Evolutionary conservation across 2,888 invertebrate species (phyloP).

Genomic region (Pegoplata infirma): DNA sequence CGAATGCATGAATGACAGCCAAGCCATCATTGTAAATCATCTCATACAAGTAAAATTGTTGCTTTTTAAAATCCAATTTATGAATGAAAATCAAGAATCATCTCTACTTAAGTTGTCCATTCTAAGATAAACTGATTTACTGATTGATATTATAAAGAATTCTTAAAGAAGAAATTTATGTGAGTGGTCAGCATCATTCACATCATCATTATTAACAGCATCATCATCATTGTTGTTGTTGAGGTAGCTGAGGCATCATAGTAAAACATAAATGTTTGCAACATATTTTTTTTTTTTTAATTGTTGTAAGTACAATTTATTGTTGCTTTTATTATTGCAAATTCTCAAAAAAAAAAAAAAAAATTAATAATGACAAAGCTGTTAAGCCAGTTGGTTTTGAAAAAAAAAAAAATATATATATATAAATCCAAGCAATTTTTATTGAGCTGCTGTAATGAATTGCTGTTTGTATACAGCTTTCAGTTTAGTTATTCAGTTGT

Average conservation of each 20-base stretch:
- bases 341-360: constrained; percentile 11
- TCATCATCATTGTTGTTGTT: not conserved
- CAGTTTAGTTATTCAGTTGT: not conserved
- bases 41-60: not conserved
- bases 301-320: constrained; percentile 6
- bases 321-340: not conserved
- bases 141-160: constrained; percentile 29
- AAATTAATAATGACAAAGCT: constrained; percentile 46
- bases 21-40: not conserved
- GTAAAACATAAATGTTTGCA: constrained; percentile 28
- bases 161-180: not conserved
- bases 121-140: constrained; percentile 1
- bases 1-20: constrained; percentile 10
- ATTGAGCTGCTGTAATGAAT: constrained; percentile 9
- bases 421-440: not conserved
- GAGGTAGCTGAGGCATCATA: no score
- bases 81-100: constrained; percentile 53
- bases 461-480: not conserved
- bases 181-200: constrained; percentile 13
- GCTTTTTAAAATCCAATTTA: constrained; percentile 40
- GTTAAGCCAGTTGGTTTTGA: constrained; percentile 41
- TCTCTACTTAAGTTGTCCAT: not conserved
- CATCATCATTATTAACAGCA: not conserved
- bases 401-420: no score
- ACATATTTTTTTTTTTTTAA: constrained; percentile 13